Evolutionary conservation across 2,888 invertebrate genomes (phyloP).

Genomic region (Pilophorus perplexus): DNA sequence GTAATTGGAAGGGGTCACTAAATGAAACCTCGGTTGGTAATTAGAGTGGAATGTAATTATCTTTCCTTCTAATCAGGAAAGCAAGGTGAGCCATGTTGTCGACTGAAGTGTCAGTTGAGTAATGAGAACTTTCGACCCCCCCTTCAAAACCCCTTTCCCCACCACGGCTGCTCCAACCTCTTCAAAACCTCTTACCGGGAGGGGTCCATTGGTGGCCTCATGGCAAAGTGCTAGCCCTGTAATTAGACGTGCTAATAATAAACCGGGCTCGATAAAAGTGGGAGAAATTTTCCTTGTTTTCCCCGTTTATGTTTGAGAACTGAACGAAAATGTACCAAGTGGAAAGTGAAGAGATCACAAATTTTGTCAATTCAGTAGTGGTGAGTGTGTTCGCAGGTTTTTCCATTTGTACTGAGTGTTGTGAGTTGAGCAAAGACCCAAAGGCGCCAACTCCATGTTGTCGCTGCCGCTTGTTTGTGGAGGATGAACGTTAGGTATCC

Average conservation of each 20-base stretch:
- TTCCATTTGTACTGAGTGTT: too few species aligned
- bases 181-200: too few species aligned
- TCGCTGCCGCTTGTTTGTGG: too few species aligned
- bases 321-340: too few species aligned
- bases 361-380: too few species aligned
- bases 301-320: too few species aligned
- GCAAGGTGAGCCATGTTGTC: conserved; percentile 40
- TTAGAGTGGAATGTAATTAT: conserved; percentile 41
- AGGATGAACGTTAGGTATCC: too few species aligned
- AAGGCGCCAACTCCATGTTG: too few species aligned
- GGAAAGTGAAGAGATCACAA: too few species aligned
- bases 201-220: neutral
- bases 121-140: conserved; percentile 38
- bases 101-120: conserved; percentile 41
- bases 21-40: conserved; percentile 41
- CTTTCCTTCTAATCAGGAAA: conserved; percentile 41
- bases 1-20: conserved; percentile 41
- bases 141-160: neutral
- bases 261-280: neutral
- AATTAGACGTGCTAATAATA: conserved; percentile 13
- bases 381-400: too few species aligned
- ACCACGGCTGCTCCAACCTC: neutral
- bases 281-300: too few species aligned
- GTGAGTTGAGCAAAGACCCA: too few species aligned
- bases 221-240: neutral